Conservation (phyloP, 2,888 invertebrate genomes). For the Sphecodes monilicornis region DNA sequence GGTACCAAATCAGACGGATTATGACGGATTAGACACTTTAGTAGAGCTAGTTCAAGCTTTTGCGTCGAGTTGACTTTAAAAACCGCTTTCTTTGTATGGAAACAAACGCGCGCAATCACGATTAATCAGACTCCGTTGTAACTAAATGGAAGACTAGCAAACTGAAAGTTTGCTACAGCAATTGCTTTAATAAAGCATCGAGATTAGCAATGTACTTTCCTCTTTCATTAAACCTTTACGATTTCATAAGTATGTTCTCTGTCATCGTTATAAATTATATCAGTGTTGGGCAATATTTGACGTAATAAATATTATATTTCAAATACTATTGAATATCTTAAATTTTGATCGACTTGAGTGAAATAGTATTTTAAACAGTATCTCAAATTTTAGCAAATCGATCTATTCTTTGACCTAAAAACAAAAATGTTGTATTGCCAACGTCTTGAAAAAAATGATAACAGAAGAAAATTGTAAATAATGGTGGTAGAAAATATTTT, state of each 20-base stretch:
- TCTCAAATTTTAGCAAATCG: neutral
- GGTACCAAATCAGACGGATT: conserved; percentile 37
- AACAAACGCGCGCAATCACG: neutral
- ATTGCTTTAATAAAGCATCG: neutral
- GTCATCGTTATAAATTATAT: neutral
- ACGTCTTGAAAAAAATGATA: neutral
- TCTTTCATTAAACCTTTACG: neutral
- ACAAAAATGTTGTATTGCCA: neutral
- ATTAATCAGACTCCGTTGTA: neutral
- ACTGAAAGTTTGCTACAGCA: neutral
- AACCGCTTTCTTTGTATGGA: neutral
- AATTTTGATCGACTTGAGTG: too few species aligned
- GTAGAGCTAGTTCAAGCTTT: neutral
- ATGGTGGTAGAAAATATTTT: neutral
- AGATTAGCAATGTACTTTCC: too few species aligned
- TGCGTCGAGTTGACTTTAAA: neutral
- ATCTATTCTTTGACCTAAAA: too few species aligned
- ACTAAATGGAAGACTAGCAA: conserved; percentile 9
- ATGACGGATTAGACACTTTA: neutral
- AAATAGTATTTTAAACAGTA: neutral
- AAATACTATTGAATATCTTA: neutral
- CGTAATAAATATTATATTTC: neutral
- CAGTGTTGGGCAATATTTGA: neutral
- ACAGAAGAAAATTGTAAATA: too few species aligned
- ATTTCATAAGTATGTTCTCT: neutral